Conservation (phyloP, 2,888 invertebrate species). For the Antheraea yamamai region DNA sequence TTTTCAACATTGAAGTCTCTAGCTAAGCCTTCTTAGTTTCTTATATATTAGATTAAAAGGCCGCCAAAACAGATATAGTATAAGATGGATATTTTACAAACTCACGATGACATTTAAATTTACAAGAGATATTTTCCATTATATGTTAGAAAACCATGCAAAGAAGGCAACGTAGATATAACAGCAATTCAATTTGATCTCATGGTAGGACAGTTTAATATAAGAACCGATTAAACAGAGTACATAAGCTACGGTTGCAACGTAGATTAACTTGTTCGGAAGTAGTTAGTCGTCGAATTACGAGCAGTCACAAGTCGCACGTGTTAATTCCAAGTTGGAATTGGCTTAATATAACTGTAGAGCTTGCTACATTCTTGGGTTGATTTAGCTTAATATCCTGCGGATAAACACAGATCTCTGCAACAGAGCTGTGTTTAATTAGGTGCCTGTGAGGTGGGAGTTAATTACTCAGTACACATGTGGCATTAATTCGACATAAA, state of each 20-base stretch:
- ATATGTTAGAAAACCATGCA: too few species aligned
- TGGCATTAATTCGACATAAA: too few species aligned
- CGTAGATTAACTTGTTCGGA: slow-evolving; percentile 25
- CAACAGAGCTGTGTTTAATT: slow-evolving; percentile 29
- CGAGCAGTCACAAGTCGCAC: slow-evolving; percentile 27
- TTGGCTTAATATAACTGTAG: slow-evolving; percentile 47
- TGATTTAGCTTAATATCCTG: slow-evolving; percentile 33
- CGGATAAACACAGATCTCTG: slow-evolving; percentile 26
- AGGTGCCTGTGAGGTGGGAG: not conserved
- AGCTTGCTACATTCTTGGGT: slow-evolving; percentile 28
- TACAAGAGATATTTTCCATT: too few species aligned
- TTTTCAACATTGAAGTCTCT: too few species aligned
- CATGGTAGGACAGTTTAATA: not conserved
- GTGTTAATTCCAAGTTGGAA: slow-evolving; percentile 45
- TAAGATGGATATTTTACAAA: too few species aligned
- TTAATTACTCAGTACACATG: not conserved
- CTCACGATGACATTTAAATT: too few species aligned
- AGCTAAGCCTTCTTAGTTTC: too few species aligned
- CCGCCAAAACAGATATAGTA: too few species aligned
- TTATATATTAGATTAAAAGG: too few species aligned
- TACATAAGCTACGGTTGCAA: slow-evolving; percentile 16
- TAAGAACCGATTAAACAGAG: not conserved
- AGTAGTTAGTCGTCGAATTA: slow-evolving; percentile 22
- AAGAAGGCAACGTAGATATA: not conserved
- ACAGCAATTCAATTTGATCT: not conserved